Conservation (phyloP, 2,113 vertebrate genomes). For the Hypanus sabinus region DNA sequence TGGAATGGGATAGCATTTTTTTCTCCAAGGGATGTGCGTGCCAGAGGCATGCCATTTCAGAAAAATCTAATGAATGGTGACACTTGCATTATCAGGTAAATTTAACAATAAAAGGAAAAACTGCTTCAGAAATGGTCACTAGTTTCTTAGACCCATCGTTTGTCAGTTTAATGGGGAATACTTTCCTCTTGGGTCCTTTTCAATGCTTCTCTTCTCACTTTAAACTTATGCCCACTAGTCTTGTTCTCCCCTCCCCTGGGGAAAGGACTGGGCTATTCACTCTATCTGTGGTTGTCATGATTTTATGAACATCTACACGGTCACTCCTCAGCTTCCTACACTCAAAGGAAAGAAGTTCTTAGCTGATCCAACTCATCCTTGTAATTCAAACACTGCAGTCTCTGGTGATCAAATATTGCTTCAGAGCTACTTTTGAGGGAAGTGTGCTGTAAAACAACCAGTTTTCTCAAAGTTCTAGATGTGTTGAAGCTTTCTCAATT, state of each 20-base stretch:
- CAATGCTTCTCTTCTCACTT: too few relatives aligned
- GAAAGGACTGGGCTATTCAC: too few relatives aligned
- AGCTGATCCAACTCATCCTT: too few relatives aligned
- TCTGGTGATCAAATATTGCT: not conserved
- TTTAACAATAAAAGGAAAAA: not conserved
- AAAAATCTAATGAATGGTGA: not conserved
- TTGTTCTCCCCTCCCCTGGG: too few relatives aligned
- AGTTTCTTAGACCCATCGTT: too few relatives aligned
- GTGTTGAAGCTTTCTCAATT: not conserved
- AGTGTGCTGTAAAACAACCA: not conserved
- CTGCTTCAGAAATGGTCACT: not conserved
- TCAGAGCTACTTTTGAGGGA: not conserved
- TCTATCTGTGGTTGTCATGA: too few relatives aligned
- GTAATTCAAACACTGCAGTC: not conserved
- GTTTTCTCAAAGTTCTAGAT: not conserved
- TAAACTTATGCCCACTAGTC: too few relatives aligned
- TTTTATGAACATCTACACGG: too few relatives aligned
- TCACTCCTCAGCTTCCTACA: too few relatives aligned
- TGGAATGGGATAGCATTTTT: not conserved
- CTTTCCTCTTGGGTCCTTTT: too few relatives aligned
- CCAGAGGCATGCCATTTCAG: not conserved
- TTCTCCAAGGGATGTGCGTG: not conserved
- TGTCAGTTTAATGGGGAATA: too few relatives aligned
- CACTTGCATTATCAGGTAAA: not conserved
- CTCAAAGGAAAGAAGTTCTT: too few relatives aligned